Base-by-base conservation (phyloP, 2,888 invertebrate species). In the Pristionchus japonicus region DNA sequence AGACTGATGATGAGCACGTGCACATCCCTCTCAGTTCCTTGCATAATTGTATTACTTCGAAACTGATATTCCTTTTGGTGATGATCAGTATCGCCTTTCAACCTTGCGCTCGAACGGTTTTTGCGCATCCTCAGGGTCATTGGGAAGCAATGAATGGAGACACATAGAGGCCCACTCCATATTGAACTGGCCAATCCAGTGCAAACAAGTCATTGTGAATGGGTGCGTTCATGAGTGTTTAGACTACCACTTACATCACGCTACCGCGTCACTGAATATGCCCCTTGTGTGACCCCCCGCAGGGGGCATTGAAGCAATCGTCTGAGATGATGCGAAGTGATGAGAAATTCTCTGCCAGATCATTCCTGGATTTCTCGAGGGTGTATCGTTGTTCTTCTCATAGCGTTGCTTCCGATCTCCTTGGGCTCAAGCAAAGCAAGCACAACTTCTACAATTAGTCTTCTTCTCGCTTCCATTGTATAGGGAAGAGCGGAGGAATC, bases 131-230 rank as follows among this genome's bases (percentile, higher is more conserved):
- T 57, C 57, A 57, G n/a, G n/a, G 57, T 57, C 57, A 57, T 57
- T n/a, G 57, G 57, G 91, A 93, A 85, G 93, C n/a, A n/a, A 93
- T 89, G 93, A 93, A 88, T 94, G 94, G 94, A 34, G 64, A 67
- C 64, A 31, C 64, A 67, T 67, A 67, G 64, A 31, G 64, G 15
- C 31, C 23, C 57, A 67, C 64, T 67, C 74, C 37, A 31, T 74
- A 74, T 77, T 77, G 77, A 77, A 77, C 77, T 43, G 77, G 37
- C 77, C 43, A 77, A 47, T 77, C 43, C 23, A 77, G 43, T 77
- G 77, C 77, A 77, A 77, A 77, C 77, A 77, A 40, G 43, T 23
- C 77, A 77, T 77, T 77, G 77, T 77, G 77, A 43, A n/a, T n/a
- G 77, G 43, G 43, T 47, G 77, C 43, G 77, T 77, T 77, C 77